Base-by-base conservation (phyloP, 2,113 vertebrate species). In the Arvicanthis niloticus region DNA sequence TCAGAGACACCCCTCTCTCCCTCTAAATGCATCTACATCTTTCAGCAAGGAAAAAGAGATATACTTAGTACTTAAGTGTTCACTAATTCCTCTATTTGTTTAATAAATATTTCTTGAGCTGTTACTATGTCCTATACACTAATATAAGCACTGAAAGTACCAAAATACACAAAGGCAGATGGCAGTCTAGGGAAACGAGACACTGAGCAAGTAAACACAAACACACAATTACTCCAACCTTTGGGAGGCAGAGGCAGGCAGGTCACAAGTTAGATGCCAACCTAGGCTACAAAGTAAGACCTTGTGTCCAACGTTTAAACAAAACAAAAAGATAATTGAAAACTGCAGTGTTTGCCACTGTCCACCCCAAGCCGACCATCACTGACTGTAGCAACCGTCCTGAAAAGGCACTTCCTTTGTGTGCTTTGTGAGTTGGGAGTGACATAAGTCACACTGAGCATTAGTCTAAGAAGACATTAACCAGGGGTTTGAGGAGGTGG, bases 131-230 rank as follows among this genome's bases (percentile, higher is more conserved):
- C 58, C 65, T 29, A 22, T 40, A 81, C 68, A 87, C 40, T 67
- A 60, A 48, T 26, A 29, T 77, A 62, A 34, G 34, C 65, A 51
- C n/a, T 40, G 68, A 91, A 91, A 48, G 48, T 56, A 80, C 48
- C 56, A 21, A 92, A 45, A 67, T 96, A 91, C 92, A 78, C 45
- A 24, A 91, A 78, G 84, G 94, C 3, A n/a, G 48, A 86, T 65
- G 75, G 51, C 17, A 24, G 22, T 53, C 17, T 42, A 70, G 84
- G n/a, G 75, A 73, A 76, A 81, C 65, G 42, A 96, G 53, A 88
- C 51, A 76, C 68, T 82, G 82, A 75, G 67, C 34, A 93, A 84
- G 72, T 31, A 93, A 91, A 88, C 21, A 40, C 40, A 93, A 65
- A 92, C 56, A 72, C 45, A 53, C 9, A 6, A 88, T 88, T 53